phyloP scores from a whole-genome alignment of 2,888 invertebrate species.

The Hypolimnas misippus region DNA sequence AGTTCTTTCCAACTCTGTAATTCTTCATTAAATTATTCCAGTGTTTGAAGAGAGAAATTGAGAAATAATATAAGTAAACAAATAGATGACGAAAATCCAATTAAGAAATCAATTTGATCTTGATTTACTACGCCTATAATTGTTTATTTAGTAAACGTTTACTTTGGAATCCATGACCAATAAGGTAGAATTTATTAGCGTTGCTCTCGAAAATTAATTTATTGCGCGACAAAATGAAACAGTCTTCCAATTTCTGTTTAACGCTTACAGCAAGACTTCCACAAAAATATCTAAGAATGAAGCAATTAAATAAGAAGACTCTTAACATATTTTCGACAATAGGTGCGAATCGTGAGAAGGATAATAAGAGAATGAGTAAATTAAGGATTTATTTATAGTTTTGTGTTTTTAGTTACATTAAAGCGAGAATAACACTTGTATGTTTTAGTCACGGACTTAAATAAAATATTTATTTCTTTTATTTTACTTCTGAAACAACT shows the following conservation, averaged over 20 bases:
- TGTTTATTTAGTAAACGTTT: constrained; percentile 23
- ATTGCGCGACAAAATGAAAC: neutral
- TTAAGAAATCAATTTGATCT: constrained; percentile 29
- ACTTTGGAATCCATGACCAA: constrained; percentile 19
- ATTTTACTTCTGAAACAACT: too few species aligned
- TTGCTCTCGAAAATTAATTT: constrained; percentile 23
- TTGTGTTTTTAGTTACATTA: too few species aligned
- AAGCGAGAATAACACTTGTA: too few species aligned
- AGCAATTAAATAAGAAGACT: neutral
- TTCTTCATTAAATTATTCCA: constrained; percentile 19
- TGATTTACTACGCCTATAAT: constrained; percentile 20
- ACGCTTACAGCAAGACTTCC: neutral
- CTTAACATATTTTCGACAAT: neutral
- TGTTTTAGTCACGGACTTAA: too few species aligned
- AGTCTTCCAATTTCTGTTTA: neutral
- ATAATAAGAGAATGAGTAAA: too few species aligned
- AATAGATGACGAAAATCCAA: constrained; percentile 29
- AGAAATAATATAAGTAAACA: constrained; percentile 17
- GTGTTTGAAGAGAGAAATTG: constrained; percentile 1
- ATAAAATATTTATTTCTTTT: too few species aligned
- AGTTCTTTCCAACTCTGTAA: constrained; percentile 8
- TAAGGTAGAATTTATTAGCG: constrained; percentile 15
- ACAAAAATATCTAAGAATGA: neutral
- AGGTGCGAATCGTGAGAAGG: neutral
- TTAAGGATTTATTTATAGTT: too few species aligned